phyloP scores from a whole-genome alignment of 2,888 invertebrate genomes.

The Leistus spinibarbis region DNA sequence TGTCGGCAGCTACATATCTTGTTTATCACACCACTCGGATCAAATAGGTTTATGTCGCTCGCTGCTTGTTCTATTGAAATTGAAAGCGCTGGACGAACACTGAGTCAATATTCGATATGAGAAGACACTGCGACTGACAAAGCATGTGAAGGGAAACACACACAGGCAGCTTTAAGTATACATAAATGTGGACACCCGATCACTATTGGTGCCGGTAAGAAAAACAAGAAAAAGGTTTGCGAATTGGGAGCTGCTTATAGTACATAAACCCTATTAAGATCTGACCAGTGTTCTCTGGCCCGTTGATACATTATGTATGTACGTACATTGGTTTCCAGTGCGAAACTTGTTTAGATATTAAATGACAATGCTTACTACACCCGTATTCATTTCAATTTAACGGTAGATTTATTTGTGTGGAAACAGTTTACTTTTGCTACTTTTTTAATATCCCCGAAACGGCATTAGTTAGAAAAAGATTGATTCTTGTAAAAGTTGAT shows the following conservation, averaged over 20 bases:
- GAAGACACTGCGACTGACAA: background rate
- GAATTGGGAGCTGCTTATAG: background rate
- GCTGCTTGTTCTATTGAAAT: conserved; percentile 14
- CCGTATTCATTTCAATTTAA: too few species aligned
- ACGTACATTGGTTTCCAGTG: background rate
- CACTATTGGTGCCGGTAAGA: background rate
- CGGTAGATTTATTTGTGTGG: too few species aligned
- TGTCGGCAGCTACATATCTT: conserved; percentile 11
- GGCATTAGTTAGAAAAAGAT: too few species aligned
- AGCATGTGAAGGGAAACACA: background rate
- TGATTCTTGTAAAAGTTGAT: too few species aligned
- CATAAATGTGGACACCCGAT: background rate
- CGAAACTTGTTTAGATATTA: background rate
- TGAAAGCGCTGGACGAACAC: conserved; percentile 7
- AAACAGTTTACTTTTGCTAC: too few species aligned
- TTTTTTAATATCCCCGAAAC: too few species aligned
- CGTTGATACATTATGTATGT: conserved; percentile 28
- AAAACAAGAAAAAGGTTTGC: conserved; percentile 30
- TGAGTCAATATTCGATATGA: background rate
- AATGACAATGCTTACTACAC: background rate
- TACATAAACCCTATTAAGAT: background rate
- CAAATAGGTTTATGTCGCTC: background rate
- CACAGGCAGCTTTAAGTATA: background rate
- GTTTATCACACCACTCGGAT: conserved; percentile 24
- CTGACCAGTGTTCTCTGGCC: conserved; percentile 12